These are phyloP conservation scores for Alethe diademata DNA, from an alignment of 2,113 vertebrate genomes.

Conservation along the genomic window DNA sequence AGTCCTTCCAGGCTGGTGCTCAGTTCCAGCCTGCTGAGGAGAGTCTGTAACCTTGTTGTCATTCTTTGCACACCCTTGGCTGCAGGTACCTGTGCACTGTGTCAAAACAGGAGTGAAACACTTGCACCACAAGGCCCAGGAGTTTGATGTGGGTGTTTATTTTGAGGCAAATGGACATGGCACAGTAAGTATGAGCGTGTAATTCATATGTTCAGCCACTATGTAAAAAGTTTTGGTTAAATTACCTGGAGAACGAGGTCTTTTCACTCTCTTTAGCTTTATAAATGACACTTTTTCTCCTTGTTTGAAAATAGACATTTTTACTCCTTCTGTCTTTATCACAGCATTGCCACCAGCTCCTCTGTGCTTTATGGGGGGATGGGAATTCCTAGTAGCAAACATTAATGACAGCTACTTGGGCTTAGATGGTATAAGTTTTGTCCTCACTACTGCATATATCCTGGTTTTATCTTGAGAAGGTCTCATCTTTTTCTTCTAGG, in stretches of 20 bases:
- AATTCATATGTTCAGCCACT: too few species aligned
- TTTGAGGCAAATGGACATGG: slow-evolving; percentile 98
- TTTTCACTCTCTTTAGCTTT: not conserved
- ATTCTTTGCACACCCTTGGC: not conserved
- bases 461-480: not conserved
- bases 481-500: slow-evolving; percentile 70
- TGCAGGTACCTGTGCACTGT: slow-evolving; percentile 89
- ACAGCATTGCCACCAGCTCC: not conserved
- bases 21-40: accelerated
- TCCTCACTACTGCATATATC: not conserved
- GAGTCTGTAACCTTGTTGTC: not conserved
- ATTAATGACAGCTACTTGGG: not conserved
- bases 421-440: not conserved
- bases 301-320: not conserved
- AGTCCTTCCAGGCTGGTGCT: accelerated
- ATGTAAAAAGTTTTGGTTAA: not conserved
- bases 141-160: slow-evolving; percentile 93
- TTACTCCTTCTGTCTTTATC: not conserved
- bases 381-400: not conserved
- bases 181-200: slow-evolving; percentile 81
- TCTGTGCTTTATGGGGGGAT: not conserved
- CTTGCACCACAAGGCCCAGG: slow-evolving; percentile 90
- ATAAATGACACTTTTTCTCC: not conserved
- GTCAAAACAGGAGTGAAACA: slow-evolving; percentile 96
- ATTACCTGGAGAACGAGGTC: not conserved